Evolutionary conservation across 2,888 invertebrate species (phyloP), one percentile per base, ranked within the genome.

Genomic region (Acanthosepion lycidas): DNA sequence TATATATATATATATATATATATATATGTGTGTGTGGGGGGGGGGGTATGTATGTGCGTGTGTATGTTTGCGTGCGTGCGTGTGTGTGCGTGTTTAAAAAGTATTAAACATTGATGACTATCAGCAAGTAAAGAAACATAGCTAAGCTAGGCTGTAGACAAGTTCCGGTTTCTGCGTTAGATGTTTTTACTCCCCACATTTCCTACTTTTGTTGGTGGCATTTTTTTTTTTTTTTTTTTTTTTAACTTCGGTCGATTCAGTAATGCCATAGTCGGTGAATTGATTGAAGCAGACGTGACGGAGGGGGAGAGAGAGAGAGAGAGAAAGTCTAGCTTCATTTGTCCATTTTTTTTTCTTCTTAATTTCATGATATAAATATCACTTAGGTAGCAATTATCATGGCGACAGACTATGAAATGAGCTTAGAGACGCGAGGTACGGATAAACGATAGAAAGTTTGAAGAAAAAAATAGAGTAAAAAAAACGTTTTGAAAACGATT

Each of bases 341-440:
- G 1, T 51, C 15, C 15, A 51, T 59, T 20, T 59, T 59, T 33
- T 55, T 4, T 55, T 55, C 20, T 78, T 28, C 18, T n/a, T 78
- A 78, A 78, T 78, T 78, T 78, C 78, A 78, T 78, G n/a, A 78
- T 78, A 78, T 78, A 78, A 78, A 78, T 78, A 78, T 78, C 78
- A 78, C 78, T 78, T 78, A 78, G n/a, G 78, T 78, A n/a, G 78
- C 78, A 78, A 78, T 78, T 78, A 78, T 78, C 78, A n/a, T 78
- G n/a, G 78, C n/a, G 78, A 78, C 78, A 78, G 78, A n/a, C 78
- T n/a, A 78, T 78, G n/a, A 78, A 78, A 78, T 78, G n/a, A 78
- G 78, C n/a, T 78, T 78, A 78, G 64, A 64, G n/a, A n/a, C n/a
- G 78, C 78, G n/a, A n/a, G 78, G n/a, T 15, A 15, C 15, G 23